A percentile compares a stretch with the other conserved stretches of the same genome.
phyloP scores from a whole-genome alignment of 2,113 vertebrate species.

The Gila orcuttii region DNA sequence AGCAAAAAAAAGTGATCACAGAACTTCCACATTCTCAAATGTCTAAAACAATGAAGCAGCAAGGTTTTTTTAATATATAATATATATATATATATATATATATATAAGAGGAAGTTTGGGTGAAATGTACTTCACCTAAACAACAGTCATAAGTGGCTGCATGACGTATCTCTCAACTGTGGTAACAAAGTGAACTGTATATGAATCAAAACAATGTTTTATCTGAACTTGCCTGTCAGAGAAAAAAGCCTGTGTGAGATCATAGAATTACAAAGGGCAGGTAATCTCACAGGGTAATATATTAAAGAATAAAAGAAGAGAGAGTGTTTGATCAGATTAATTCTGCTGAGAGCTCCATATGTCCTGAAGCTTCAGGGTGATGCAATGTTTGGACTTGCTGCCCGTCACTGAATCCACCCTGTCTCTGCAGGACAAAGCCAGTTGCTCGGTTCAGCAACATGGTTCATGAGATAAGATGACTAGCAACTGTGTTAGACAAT shows the following conservation, averaged over 20 bases:
- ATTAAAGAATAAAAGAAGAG: not conserved
- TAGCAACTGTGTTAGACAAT: not conserved
- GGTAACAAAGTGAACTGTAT: not conserved
- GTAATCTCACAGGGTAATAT: not conserved
- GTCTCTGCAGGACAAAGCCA: conserved; percentile 8
- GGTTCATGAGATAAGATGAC: conserved; percentile 4
- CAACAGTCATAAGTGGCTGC: conserved; percentile 6
- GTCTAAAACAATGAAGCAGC: not conserved
- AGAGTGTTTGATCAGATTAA: not conserved
- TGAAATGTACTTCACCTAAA: not conserved
- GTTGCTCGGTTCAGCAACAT: not conserved
- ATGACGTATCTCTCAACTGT: not conserved
- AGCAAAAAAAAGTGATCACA: not conserved
- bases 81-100: no score
- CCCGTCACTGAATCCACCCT: not conserved
- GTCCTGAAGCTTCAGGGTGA: not conserved
- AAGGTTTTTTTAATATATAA: not conserved
- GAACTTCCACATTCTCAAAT: not conserved
- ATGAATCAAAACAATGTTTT: not conserved
- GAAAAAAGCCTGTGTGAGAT: not conserved
- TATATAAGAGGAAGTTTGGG: conserved; percentile 4
- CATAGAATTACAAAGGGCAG: conserved; percentile 21
- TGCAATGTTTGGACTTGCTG: not conserved
- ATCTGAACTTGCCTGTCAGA: conserved; percentile 1
- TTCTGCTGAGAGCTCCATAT: not conserved